Evolutionary conservation across 2,113 vertebrate species (phyloP), one percentile per base, ranked within the genome.

Genomic region (Raja brachyura): DNA sequence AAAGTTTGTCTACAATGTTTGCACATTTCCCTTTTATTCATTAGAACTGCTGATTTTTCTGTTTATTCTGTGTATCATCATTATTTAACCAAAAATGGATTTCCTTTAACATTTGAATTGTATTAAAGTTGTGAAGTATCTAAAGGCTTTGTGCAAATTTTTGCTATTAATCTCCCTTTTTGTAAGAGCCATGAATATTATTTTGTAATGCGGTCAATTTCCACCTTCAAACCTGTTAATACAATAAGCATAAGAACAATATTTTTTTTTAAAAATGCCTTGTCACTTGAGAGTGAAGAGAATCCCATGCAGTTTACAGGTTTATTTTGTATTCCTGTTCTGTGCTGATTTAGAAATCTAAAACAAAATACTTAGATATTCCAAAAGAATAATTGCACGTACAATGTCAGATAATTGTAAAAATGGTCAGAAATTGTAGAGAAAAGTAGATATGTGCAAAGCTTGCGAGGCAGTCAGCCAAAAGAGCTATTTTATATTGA

Each of bases 171-270:
- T 90, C 8, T 73, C 14, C 70, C 31, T 70, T 7, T 33, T 25
- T 18, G 5, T 90, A 22, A 48, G n/a, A 70, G 63, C 6, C 68
- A 18, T 16, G 13, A 70, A 70, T 5, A 70, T 92, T 5, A 54
- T 48, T 92, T 22, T 73, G 22, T 73, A 20, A 70, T 70, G 14
- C n/a, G 70, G 88, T 92, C 10, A 92, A 92, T 92, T 48, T 90
- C 4, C 66, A 70, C n/a, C 7, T 90, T 90, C 70, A 48, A 20
- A 16, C 70, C 33, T 70, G 54, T 39, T 92, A 92, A 92, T 73
- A 73, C 39, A 20, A 73, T 8, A 39, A 14, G 3, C 39, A 20
- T 39, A 39, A 73, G 8, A 3, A 2, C 39, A 92, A 33, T 31
- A 90, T 39, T 22, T 25, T 22, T 8, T 83, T 20, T 22, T 5